These are phyloP conservation scores for Rhinatrema bivittatum DNA, from an alignment of 2,797 vertebrate genomes.

Conservation along the genomic window DNA sequence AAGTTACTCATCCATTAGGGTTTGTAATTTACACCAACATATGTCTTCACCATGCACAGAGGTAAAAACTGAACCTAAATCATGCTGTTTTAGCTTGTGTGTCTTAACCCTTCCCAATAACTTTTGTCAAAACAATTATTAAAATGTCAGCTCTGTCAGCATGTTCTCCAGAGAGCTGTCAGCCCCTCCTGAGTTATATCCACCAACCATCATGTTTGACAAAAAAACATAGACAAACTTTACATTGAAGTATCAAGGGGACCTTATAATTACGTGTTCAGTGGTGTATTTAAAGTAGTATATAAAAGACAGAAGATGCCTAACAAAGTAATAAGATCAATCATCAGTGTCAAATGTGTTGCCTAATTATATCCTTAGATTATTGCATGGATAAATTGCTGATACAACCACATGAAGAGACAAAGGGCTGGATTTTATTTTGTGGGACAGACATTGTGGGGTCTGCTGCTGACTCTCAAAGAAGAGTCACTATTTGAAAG, in stretches of 20 bases:
- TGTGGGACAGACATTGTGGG: conserved; percentile 26
- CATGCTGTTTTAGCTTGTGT: too few relatives aligned
- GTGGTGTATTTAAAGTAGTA: conserved; percentile 11
- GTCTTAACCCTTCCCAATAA: too few relatives aligned
- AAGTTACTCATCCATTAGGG: too few relatives aligned
- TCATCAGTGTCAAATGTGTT: conserved; percentile 42
- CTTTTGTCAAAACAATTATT: too few relatives aligned
- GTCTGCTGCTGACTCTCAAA: conserved; percentile 19
- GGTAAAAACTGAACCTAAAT: too few relatives aligned
- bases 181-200: conserved; percentile 22
- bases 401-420: conserved; percentile 39
- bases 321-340: conserved; percentile 36
- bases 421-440: conserved; percentile 49
- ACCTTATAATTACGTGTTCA: conserved; percentile 42
- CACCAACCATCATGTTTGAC: conserved; percentile 5
- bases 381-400: too few relatives aligned
- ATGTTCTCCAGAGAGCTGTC: conserved; percentile 29
- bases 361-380: conserved; percentile 46
- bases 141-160: too few relatives aligned
- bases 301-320: conserved; percentile 47
- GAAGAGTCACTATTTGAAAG: too few relatives aligned
- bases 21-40: too few relatives aligned
- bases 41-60: too few relatives aligned
- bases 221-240: conserved; percentile 5
- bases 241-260: conserved; percentile 6